Conservation (phyloP, 2,797 vertebrate genomes). For the Tokudaia tokunoshimensis region DNA sequence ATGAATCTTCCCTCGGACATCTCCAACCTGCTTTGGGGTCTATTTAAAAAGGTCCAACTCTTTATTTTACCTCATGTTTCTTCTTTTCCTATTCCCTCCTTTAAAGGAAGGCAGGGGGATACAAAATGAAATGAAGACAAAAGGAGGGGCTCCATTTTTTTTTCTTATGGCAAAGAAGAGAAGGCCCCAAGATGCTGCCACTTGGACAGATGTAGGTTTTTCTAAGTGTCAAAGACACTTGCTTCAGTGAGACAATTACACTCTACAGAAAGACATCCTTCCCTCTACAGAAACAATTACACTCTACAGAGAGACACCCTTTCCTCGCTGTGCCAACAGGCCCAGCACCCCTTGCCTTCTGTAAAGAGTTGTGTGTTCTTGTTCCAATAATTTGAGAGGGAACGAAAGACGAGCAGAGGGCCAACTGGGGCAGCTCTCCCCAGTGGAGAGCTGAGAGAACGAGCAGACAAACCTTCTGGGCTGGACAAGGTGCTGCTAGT, state of each 20-base stretch:
- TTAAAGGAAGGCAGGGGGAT: not conserved
- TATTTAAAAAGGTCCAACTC: conserved; percentile 9
- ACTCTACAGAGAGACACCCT: conserved; percentile 5
- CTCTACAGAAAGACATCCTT: not conserved
- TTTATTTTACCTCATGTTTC: not conserved
- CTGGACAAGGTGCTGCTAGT: not conserved
- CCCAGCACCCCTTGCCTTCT: conserved; percentile 34
- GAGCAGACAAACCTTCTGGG: not conserved
- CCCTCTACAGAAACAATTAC: not conserved
- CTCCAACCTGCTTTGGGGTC: not conserved
- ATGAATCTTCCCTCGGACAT: not conserved
- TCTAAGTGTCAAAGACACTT: not conserved
- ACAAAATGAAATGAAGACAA: conserved; percentile 16
- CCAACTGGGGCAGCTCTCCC: not conserved
- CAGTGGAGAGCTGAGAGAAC: not conserved
- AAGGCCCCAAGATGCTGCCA: not conserved
- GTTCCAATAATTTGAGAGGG: not conserved
- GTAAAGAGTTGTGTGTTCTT: not conserved
- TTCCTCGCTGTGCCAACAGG: not conserved
- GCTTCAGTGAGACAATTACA: not conserved
- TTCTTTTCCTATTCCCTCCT: conserved; percentile 8
- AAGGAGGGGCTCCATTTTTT: not conserved
- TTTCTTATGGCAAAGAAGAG: conserved; percentile 22
- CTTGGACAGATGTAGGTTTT: not conserved
- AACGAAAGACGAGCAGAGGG: not conserved